These are phyloP conservation scores for Delia radicum DNA, from an alignment of 1,140 invertebrate species.

Conservation along the genomic window DNA sequence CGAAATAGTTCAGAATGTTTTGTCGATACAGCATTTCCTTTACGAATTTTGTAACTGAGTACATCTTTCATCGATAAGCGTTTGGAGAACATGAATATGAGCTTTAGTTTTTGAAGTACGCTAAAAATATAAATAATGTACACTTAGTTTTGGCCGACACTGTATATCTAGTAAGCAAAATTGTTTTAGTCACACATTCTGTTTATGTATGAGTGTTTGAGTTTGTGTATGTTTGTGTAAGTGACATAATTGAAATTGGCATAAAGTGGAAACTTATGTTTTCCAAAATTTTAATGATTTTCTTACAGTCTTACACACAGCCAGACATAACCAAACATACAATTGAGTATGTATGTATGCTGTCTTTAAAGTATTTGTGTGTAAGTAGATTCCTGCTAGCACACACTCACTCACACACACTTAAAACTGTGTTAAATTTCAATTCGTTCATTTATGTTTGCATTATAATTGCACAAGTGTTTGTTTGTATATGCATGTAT, in stretches of 20 bases:
- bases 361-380: too few species aligned
- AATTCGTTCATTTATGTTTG: conserved; percentile 6
- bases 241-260: conserved; percentile 21
- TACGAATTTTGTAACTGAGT: too few species aligned
- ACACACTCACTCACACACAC: not conserved
- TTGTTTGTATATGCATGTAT: not conserved
- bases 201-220: not conserved
- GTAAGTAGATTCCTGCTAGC: too few species aligned
- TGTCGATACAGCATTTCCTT: too few species aligned
- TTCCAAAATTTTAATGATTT: conserved; percentile 12
- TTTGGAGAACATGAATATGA: too few species aligned
- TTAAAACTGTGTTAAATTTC: not conserved
- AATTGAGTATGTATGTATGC: not conserved
- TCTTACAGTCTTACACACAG: not conserved
- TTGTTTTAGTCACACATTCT: not conserved
- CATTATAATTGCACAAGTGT: conserved; percentile 13
- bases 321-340: not conserved
- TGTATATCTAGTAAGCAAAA: not conserved
- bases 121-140: too few species aligned
- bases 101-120: too few species aligned
- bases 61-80: too few species aligned
- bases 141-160: too few species aligned
- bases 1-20: too few species aligned
- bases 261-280: conserved; percentile 22
- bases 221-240: not conserved